These are phyloP conservation scores for Furcula furcula DNA, from an alignment of 2,888 invertebrate genomes.

Conservation along the genomic window DNA sequence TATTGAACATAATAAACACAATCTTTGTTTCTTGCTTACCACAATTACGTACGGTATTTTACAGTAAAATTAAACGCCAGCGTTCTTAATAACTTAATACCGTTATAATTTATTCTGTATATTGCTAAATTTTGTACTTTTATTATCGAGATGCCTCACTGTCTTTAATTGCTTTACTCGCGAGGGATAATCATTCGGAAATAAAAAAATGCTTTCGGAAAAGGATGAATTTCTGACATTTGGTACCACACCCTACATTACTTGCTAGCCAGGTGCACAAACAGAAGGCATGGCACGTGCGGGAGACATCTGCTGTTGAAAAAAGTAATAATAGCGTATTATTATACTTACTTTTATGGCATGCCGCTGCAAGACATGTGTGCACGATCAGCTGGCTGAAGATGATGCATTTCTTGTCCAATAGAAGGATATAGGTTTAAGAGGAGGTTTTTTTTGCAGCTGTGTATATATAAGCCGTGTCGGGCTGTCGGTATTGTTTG, in stretches of 20 bases:
- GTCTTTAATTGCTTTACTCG: not conserved
- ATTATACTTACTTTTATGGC: constrained; percentile 46
- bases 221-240: constrained; percentile 35
- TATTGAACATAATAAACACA: too few relatives aligned
- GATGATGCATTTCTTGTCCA: not conserved
- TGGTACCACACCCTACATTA: constrained; percentile 48
- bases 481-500: too few relatives aligned
- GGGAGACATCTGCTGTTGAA: constrained; percentile 65
- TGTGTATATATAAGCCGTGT: too few relatives aligned
- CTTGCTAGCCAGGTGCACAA: constrained; percentile 59
- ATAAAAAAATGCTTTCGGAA: constrained; percentile 3
- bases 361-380: constrained; percentile 5
- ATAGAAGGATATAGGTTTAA: not conserved
- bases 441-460: not conserved
- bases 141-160: too few relatives aligned
- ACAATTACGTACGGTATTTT: too few relatives aligned
- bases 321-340: constrained; percentile 44
- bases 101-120: too few relatives aligned
- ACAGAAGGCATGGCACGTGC: constrained; percentile 67
- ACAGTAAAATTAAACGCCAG: too few relatives aligned
- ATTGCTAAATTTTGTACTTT: too few relatives aligned
- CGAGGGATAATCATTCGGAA: constrained; percentile 4
- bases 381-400: not conserved
- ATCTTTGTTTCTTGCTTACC: too few relatives aligned
- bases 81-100: too few relatives aligned